Evolutionary conservation across 2,113 vertebrate genomes (phyloP).

Genomic region (Lycaon pictus): DNA sequence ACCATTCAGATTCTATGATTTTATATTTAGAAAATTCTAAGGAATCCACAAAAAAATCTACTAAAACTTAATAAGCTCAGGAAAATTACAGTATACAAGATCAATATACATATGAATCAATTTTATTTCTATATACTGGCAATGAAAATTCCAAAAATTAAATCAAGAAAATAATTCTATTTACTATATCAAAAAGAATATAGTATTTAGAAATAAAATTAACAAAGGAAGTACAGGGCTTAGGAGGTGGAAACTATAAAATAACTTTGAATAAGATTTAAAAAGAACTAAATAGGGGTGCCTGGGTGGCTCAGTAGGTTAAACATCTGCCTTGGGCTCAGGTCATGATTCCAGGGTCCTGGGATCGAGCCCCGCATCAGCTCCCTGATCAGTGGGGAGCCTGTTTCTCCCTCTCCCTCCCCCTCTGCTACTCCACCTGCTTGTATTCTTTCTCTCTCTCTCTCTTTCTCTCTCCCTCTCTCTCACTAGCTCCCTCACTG

Average conservation of each 20-base stretch:
- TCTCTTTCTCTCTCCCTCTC: too few species aligned
- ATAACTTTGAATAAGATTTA: not conserved
- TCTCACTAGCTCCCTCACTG: too few species aligned
- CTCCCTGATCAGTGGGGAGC: too few species aligned
- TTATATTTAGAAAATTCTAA: constrained; percentile 19
- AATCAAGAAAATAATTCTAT: constrained; percentile 13
- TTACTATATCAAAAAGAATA: not conserved
- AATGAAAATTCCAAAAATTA: constrained; percentile 3
- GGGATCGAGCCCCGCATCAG: too few species aligned
- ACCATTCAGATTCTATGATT: not conserved
- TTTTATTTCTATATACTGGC: not conserved
- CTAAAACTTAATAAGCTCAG: constrained; percentile 7
- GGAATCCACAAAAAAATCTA: not conserved
- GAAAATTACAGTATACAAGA: not conserved
- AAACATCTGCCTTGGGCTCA: too few species aligned
- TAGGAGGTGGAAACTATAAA: not conserved
- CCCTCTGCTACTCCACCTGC: too few species aligned
- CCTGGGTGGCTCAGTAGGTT: too few species aligned
- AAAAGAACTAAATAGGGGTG: not conserved
- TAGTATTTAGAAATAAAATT: constrained; percentile 22
- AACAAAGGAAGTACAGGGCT: constrained; percentile 8
- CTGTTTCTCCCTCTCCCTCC: too few species aligned
- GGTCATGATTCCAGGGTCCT: too few species aligned
- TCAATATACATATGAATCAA: not conserved
- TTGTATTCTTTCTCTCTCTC: too few species aligned